These are phyloP conservation scores for Drosophila limbata DNA, from an alignment of 2,888 invertebrate species.

Conservation along the genomic window DNA sequence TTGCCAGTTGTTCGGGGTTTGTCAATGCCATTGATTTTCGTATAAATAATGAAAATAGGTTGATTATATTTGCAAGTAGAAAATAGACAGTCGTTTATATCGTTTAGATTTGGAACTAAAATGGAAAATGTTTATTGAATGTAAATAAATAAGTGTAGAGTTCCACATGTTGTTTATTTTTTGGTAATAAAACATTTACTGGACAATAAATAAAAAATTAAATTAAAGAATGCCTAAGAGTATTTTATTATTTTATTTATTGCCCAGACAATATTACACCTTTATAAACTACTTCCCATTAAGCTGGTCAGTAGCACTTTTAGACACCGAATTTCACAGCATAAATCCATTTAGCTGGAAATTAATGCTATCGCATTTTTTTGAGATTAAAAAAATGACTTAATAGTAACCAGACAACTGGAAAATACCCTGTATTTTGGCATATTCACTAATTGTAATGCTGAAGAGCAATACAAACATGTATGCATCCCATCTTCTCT, in stretches of 20 bases:
- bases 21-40: conserved; percentile 40
- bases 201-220: too few species aligned
- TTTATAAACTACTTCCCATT: conserved; percentile 40
- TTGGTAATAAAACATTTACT: too few species aligned
- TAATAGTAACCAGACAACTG: not conserved
- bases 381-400: conserved; percentile 31
- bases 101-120: too few species aligned
- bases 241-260: conserved; percentile 16
- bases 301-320: conserved; percentile 35
- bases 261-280: conserved; percentile 38
- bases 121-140: too few species aligned
- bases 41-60: conserved; percentile 13
- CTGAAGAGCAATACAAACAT: not conserved
- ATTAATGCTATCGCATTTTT: conserved; percentile 65
- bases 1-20: conserved; percentile 37
- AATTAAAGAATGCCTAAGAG: not conserved
- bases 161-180: too few species aligned
- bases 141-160: too few species aligned
- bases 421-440: not conserved
- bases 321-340: conserved; percentile 30
- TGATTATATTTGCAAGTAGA: not conserved
- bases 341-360: conserved; percentile 61
- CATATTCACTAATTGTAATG: not conserved
- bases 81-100: too few species aligned
- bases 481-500: not conserved